Base-by-base conservation (phyloP, 2,888 invertebrate species). In the Rhingia campestris region DNA sequence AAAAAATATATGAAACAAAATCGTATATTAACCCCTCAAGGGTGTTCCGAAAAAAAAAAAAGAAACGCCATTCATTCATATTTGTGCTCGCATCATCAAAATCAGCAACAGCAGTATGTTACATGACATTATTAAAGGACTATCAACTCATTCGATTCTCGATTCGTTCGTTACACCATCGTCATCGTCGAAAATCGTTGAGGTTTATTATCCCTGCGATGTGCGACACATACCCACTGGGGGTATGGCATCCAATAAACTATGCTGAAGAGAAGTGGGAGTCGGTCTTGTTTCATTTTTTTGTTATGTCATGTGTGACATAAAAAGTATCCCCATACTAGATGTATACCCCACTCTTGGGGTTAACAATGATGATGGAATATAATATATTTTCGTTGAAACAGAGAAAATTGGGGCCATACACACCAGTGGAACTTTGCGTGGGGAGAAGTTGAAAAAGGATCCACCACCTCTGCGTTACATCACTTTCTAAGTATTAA, bases 91-190 rank as follows among this genome's bases (percentile, higher is more conserved):
- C 49, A 69, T 81, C 80, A 81, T 81, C 80, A 63, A 61, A 67
- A 80, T 67, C 73, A 58, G 63, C 64, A 47, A 6, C 35, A 63
- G 14, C 58, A 49, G 30, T 67, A 37, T 77, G 81, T 56, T 63
- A 67, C 81, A 82, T 67, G 77, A 77, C 81, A 82, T 82, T 77
- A 82, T 77, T 82, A 82, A 76, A 82, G 72, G 76, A 81, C 76
- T 67, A 66, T 66, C 66, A 75, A 67, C 58, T 75, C 75, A 66
- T 75, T 58, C 58, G 49, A 66, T 74, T 67, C 22, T 22, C 59
- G 54, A 45, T 45, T 30, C 35, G 30, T 49, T 14, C 47, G 30
- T 9, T 41, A 41, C 41, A 41, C 41, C 49, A 49, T 47, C 22
- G 47, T 49, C 49, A 32, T 49, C 49, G 10, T 49, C 9, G 4